phyloP scores from a whole-genome alignment of 2,113 vertebrate genomes.

The Tychaedon coryphoeus region DNA sequence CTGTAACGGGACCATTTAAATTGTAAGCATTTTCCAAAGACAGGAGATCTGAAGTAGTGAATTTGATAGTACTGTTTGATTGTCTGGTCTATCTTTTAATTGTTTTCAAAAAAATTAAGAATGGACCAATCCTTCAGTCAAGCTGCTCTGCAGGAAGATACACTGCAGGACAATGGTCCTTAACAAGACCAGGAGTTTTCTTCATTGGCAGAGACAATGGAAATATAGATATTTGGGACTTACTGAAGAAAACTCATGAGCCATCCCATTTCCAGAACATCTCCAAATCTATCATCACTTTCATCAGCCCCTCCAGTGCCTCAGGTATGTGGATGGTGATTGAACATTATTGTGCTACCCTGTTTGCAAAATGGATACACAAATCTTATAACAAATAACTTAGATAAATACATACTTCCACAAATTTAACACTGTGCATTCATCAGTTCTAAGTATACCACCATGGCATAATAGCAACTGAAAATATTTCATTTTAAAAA shows the following conservation, averaged over 20 bases:
- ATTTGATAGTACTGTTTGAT: neutral
- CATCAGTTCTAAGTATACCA: neutral
- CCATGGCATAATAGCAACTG: neutral
- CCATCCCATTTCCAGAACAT: slow-evolving; percentile 77
- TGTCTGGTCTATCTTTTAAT: neutral
- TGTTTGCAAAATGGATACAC: neutral
- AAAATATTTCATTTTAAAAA: neutral
- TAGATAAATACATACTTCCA: neutral
- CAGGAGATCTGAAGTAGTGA: neutral
- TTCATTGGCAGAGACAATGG: slow-evolving; percentile 88
- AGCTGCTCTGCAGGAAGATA: slow-evolving; percentile 69
- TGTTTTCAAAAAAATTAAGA: slow-evolving; percentile 62
- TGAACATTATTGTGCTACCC: neutral
- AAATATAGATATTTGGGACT: slow-evolving; percentile 89
- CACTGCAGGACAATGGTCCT: slow-evolving; percentile 88
- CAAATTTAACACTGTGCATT: neutral
- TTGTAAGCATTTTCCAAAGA: neutral
- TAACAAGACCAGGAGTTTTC: slow-evolving; percentile 85
- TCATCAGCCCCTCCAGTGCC: slow-evolving; percentile 78
- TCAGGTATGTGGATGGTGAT: slow-evolving; percentile 74
- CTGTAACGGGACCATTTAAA: neutral
- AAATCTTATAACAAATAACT: neutral
- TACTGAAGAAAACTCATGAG: slow-evolving; percentile 84
- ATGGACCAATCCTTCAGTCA: slow-evolving; percentile 78
- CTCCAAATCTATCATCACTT: slow-evolving; percentile 77